phyloP scores from a whole-genome alignment of 30 jellyfish, hydroid and myxozoan genomes.

The Morbakka virulenta region DNA sequence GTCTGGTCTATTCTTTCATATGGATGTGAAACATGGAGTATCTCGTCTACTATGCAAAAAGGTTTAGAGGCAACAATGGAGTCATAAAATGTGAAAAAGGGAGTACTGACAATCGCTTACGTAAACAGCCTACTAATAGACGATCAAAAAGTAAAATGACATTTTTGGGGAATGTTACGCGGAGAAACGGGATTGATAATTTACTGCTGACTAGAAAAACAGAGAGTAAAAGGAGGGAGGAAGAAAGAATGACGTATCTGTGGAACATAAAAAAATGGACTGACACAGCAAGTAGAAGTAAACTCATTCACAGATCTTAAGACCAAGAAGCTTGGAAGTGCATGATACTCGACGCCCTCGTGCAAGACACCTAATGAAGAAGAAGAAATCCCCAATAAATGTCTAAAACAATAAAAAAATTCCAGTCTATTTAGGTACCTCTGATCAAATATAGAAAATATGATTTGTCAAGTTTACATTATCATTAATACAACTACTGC shows the following conservation, averaged over 20 bases:
- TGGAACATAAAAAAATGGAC: neutral
- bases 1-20: slow-evolving; percentile 4
- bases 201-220: neutral
- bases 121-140: too few relatives aligned
- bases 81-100: neutral
- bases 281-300: neutral
- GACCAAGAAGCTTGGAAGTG: neutral
- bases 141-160: too few relatives aligned
- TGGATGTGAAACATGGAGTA: slow-evolving; percentile 37
- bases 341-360: neutral
- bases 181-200: too few relatives aligned
- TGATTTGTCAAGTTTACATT: too few relatives aligned
- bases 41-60: slow-evolving; percentile 24
- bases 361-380: neutral
- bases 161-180: neutral
- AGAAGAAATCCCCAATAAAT: too few relatives aligned
- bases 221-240: neutral
- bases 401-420: too few relatives aligned
- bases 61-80: slow-evolving; percentile 2
- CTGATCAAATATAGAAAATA: too few relatives aligned
- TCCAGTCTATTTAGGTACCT: too few relatives aligned
- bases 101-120: too few relatives aligned
- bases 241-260: neutral
- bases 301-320: neutral
- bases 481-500: too few relatives aligned